phyloP scores from a whole-genome alignment of 2,888 invertebrate species.

The Clunio marinus region DNA sequence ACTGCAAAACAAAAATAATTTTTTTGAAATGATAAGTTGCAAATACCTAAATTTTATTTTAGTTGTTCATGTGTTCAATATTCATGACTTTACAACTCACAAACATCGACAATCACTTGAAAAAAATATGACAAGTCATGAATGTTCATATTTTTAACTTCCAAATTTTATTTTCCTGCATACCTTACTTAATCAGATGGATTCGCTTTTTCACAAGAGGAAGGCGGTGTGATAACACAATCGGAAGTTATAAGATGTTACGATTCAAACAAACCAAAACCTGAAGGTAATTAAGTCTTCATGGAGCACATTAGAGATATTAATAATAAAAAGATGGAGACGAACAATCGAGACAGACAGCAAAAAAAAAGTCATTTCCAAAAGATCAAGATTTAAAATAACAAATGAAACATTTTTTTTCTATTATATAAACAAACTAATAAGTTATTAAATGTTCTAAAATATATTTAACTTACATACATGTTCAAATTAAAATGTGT shows the following conservation, averaged over 20 bases:
- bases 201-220: constrained; percentile 99
- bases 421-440: constrained; percentile 1
- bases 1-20: too few relatives aligned
- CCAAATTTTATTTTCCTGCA: background rate
- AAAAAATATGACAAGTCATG: too few relatives aligned
- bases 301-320: background rate
- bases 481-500: too few relatives aligned
- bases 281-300: constrained; percentile 60
- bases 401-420: background rate
- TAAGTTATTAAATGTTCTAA: constrained; percentile 15
- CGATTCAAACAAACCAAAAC: constrained; percentile 86
- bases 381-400: background rate
- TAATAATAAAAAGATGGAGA: background rate
- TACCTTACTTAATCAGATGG: constrained; percentile 73
- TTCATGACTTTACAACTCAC: too few relatives aligned
- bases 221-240: constrained; percentile 91
- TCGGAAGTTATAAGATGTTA: constrained; percentile 93
- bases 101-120: too few relatives aligned
- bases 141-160: background rate
- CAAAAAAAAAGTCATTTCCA: background rate
- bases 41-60: too few relatives aligned
- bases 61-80: too few relatives aligned
- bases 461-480: too few relatives aligned
- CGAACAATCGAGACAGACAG: background rate
- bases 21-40: too few relatives aligned